Evolutionary conservation across 2,797 vertebrate genomes (phyloP), one percentile per base, ranked within the genome.

Genomic region (Acanthopagrus latus): DNA sequence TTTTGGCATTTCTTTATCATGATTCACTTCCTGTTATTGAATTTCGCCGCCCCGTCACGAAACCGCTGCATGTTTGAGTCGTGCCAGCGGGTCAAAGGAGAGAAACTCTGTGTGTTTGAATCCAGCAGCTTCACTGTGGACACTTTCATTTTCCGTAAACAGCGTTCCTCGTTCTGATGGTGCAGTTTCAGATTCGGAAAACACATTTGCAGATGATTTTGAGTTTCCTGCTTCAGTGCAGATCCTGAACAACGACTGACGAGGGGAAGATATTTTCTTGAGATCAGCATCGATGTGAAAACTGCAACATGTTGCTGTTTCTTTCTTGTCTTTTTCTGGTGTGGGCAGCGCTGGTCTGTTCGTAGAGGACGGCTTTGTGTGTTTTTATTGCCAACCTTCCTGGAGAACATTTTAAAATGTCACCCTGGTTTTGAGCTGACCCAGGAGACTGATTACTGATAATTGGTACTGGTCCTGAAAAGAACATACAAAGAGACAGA

Each of bases 11-110:
- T 13, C 12, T 1, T n/a, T 7, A 54, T n/a, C 44, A 7, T 50
- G 59, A 74, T 14, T 74, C 59, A 70, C 60, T 77, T 64, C 60
- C 78, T 81, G 64, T 76, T 50, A 50, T 70, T 70, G 70, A 70
- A 46, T 70, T 33, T 33, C 1, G 17, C 18, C 9, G 6, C 38
- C 58, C 3, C 2, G 8, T n/a, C 10, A 48, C 60, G 5, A 33
- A 23, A 43, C 44, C 5, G 6, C 41, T 21, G 16, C 10, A 13
- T 47, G 48, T 2, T n/a, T 7, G n/a, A 38, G 43, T n/a, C 46
- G 47, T 62, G 64, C 41, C 50, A 50, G 23, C 10, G 63, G 23
- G 72, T 54, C 38, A 17, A 4, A 18, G 7, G 33, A 33, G 11
- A 17, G 51, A 13, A 14, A 52, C 23, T 29, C 25, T 14, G 74